Evolutionary conservation across 2,797 vertebrate genomes (phyloP), one percentile per base, ranked within the genome.

Genomic region (Jordanella pulchra): DNA sequence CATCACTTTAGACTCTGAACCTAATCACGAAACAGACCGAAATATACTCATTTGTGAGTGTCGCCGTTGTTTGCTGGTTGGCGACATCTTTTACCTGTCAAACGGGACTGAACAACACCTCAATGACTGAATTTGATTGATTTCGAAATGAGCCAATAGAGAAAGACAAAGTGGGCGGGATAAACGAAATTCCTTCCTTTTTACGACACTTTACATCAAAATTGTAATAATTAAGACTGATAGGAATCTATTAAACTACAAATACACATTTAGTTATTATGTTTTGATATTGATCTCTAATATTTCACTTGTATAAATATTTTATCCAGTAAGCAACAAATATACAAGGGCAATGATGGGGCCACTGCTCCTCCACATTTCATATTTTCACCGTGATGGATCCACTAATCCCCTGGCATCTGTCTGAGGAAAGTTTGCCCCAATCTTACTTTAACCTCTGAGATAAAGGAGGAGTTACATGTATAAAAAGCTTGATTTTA

Each of bases 71-170:
- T 70, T 75, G 67, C 73, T 81, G 45, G 75, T 77, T 65, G 74
- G 82, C 72, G 76, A 89, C 84, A 89, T 84, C 81, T 65, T 84
- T 75, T 89, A 92, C 90, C 91, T 93, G 92, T 91, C 91, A 87
- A 65, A 78, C 48, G 61, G 74, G n/a, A 25, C 65, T 45, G 73
- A 89, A 87, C 80, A 72, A 76, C 82, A 89, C 91, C 83, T 89
- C 85, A 80, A 68, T 86, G 83, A 93, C 91, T 69, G 65, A 14
- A 7, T n/a, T 45, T 87, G 88, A 93, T 58, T 88, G 93, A 92
- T 90, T 84, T 64, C 4, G 21, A 42, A 58, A 66, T 4, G 2
- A 45, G 71, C 80, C 92, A 89, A 90, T 90, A 66, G 42, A 7
- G 55, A n/a, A 42, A 7, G 32, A 13, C 0, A 14, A 35, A 10